These are phyloP conservation scores for Dolichotis patagonum DNA, from an alignment of 2,113 vertebrate genomes.

Conservation along the genomic window DNA sequence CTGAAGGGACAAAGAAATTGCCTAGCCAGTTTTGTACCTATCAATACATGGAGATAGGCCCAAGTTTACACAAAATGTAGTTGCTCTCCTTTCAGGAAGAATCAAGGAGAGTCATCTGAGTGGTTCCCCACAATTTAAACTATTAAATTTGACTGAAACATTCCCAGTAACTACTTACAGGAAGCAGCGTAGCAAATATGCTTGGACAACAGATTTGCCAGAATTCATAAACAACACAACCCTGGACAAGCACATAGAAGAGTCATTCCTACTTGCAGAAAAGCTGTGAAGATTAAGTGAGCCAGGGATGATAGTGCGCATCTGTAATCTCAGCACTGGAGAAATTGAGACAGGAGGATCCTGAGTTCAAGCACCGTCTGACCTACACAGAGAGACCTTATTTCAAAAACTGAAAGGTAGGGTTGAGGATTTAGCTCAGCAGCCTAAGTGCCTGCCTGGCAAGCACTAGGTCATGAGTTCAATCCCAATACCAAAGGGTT, in stretches of 20 bases:
- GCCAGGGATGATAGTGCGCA: background rate
- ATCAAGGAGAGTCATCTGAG: too few species aligned
- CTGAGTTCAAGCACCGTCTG: background rate
- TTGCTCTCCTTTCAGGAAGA: too few species aligned
- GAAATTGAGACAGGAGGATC: background rate
- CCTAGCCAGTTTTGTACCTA: too few species aligned
- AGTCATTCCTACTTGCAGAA: background rate
- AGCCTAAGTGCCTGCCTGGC: too few species aligned
- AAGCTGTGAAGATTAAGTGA: slow-evolving; percentile 43
- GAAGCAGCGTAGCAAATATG: slow-evolving; percentile 28
- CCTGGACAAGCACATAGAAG: slow-evolving; percentile 23
- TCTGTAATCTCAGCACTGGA: background rate
- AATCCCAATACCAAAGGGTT: too few species aligned
- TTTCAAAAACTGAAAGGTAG: background rate
- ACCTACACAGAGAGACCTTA: background rate
- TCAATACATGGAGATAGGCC: too few species aligned
- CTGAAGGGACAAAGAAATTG: too few species aligned
- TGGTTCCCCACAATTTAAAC: background rate
- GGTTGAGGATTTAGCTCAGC: too few species aligned
- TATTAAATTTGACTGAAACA: slow-evolving; percentile 30
- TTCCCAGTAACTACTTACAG: background rate
- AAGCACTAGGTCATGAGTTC: too few species aligned
- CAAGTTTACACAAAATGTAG: too few species aligned
- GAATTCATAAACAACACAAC: slow-evolving; percentile 12
- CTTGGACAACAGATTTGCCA: background rate